phyloP scores from a whole-genome alignment of 2,888 invertebrate genomes.

The Dicranocentrus wangi region DNA sequence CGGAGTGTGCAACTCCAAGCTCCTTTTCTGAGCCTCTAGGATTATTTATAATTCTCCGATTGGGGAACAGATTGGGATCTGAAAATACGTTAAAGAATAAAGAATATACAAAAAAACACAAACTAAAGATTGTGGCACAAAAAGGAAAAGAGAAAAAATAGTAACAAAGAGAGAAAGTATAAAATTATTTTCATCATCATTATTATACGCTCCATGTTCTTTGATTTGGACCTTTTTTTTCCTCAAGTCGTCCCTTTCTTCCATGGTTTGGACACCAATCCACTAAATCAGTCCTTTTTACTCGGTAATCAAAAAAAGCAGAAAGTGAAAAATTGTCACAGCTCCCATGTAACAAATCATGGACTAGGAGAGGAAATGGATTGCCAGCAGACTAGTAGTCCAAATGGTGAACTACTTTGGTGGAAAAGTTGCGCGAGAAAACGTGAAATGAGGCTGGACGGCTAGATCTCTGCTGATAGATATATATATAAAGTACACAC shows the following conservation, averaged over 20 bases:
- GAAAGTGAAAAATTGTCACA: slow-evolving; percentile 65
- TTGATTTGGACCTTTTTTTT: slow-evolving; percentile 35
- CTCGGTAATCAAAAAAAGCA: slow-evolving; percentile 57
- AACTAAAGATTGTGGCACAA: slow-evolving; percentile 7
- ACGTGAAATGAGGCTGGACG: no score
- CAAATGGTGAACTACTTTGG: no score
- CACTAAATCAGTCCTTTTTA: slow-evolving; percentile 57
- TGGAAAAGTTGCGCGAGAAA: no score
- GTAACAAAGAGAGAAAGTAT: neutral
- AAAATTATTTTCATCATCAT: slow-evolving; percentile 28
- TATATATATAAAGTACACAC: no score
- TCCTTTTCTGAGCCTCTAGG: slow-evolving; percentile 18
- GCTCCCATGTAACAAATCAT: slow-evolving; percentile 57
- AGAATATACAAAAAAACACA: no score
- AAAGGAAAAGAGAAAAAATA: neutral
- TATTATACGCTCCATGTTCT: slow-evolving; percentile 39
- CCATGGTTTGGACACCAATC: slow-evolving; percentile 46
- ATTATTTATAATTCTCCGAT: slow-evolving; percentile 58
- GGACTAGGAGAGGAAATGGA: slow-evolving; percentile 43
- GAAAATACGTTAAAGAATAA: neutral
- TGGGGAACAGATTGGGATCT: slow-evolving; percentile 46
- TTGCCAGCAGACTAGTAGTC: neutral
- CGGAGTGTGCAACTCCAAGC: no score
- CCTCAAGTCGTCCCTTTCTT: neutral
- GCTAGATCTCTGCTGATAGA: no score